Base-by-base conservation (phyloP, 2,113 vertebrate species). In the Probosciger aterrimus region DNA sequence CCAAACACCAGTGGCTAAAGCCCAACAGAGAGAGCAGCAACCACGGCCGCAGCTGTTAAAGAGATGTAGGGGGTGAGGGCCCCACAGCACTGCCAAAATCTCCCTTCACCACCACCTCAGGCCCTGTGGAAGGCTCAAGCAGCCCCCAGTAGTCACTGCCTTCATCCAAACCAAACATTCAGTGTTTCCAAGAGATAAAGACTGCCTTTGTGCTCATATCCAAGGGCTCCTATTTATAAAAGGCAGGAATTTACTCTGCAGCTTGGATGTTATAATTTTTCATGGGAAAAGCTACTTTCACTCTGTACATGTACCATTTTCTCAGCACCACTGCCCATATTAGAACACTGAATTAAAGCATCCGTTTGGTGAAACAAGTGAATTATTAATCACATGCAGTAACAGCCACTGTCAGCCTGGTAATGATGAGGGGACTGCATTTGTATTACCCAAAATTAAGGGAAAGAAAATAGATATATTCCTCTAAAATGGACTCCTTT, bases 81-180 rank as follows among this genome's bases (percentile, higher is more conserved):
- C 27, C 47, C 71, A 25, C 0, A 0, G 39, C 28, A 9, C 31
- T 5, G 5, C 50, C 27, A 8, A 52, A 88, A 78, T 2, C 11
- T 33, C n/a, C 10, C 28, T 33, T 49, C 17, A 4, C 19, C 5
- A 7, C 37, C 70, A 6, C 5, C 52, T 1, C 1, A 0, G 23
- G 14, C 14, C 28, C 0, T 3, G 1, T 35, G 37, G 20, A 70
- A 41, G 63, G 12, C 39, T 59, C n/a, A 28, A 18, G 25, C 33
- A 43, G 10, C 41, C 24, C 43, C 7, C 47, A n/a, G 5, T 27
- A 4, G 20, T 12, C n/a, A 18, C 74, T 49, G 55, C 41, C 22
- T 39, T 30, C 55, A 37, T 9, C 71, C 76, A 20, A 31, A 2
- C 8, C 88, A 80, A 62, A 52, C 5, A 35, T 47, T 57, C 3